Evolutionary conservation across 2,113 vertebrate genomes (phyloP).

Genomic region (Aspidoscelis tigris): DNA sequence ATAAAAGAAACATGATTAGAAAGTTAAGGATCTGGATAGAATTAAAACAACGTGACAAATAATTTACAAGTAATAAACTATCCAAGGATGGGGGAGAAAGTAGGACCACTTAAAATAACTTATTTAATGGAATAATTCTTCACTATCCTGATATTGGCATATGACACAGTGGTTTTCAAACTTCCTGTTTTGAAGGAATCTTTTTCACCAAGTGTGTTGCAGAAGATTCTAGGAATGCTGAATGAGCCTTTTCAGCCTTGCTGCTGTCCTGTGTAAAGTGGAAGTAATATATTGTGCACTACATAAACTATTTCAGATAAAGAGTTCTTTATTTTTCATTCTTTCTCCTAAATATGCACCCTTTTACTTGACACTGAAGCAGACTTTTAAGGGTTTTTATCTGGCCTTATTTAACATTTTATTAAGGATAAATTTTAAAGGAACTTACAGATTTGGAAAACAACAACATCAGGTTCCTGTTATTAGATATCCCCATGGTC

Average conservation of each 20-base stretch:
- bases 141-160: not conserved
- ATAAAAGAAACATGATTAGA: conserved; percentile 85
- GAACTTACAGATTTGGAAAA: not conserved
- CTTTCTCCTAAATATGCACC: no score
- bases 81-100: conserved; percentile 58
- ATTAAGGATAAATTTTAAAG: not conserved
- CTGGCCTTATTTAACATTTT: not conserved
- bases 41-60: conserved; percentile 81
- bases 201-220: not conserved
- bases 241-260: no score
- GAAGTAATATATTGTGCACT: not conserved
- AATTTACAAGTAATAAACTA: conserved; percentile 81
- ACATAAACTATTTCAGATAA: not conserved
- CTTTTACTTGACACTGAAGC: not conserved
- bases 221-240: not conserved
- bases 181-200: not conserved
- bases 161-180: not conserved
- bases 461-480: conserved; percentile 59
- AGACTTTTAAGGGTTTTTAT: not conserved
- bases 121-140: conserved; percentile 75
- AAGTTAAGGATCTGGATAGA: conserved; percentile 82
- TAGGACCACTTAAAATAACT: conserved; percentile 68
- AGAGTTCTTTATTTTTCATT: no score
- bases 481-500: conserved; percentile 47
- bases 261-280: not conserved